These are phyloP conservation scores for Zelostemma sp. DNA, from an alignment of 1,140 invertebrate species.

Conservation along the genomic window DNA sequence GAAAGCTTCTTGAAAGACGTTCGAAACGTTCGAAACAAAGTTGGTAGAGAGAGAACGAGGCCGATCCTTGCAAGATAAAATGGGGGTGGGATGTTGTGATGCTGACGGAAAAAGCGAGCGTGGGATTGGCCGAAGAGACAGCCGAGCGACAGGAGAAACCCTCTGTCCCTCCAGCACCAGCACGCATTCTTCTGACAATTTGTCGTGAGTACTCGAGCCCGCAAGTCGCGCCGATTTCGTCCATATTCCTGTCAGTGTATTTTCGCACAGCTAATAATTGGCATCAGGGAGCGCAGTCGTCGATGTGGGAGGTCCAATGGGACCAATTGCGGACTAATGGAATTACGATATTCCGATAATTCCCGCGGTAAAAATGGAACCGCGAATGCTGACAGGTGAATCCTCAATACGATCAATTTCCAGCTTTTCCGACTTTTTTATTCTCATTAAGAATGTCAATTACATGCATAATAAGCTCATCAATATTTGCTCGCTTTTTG, in stretches of 20 bases:
- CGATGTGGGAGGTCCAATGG: constrained; percentile 37
- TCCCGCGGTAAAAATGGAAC: constrained; percentile 45
- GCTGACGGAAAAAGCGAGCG: constrained; percentile 9
- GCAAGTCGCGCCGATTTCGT: constrained; percentile 27
- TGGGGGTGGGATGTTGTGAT: constrained; percentile 8
- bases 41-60: background rate
- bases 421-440: background rate
- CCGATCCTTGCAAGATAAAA: background rate
- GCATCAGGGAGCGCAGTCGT: constrained; percentile 32
- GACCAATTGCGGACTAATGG: constrained; percentile 39
- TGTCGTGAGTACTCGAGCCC: constrained; percentile 39
- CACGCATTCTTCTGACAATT: constrained; percentile 29
- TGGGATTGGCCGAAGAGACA: constrained; percentile 19
- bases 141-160: constrained; percentile 17
- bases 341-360: constrained; percentile 44
- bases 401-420: constrained; percentile 10
- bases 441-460: too few relatives aligned
- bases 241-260: constrained; percentile 20
- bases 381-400: constrained; percentile 10
- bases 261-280: constrained; percentile 39
- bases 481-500: too few relatives aligned
- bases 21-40: too few relatives aligned
- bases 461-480: too few relatives aligned
- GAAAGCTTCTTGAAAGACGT: too few relatives aligned
- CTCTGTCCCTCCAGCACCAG: constrained; percentile 8